These are phyloP conservation scores for Spea multiplicata DNA, from an alignment of 2,113 vertebrate genomes.

Conservation along the genomic window DNA sequence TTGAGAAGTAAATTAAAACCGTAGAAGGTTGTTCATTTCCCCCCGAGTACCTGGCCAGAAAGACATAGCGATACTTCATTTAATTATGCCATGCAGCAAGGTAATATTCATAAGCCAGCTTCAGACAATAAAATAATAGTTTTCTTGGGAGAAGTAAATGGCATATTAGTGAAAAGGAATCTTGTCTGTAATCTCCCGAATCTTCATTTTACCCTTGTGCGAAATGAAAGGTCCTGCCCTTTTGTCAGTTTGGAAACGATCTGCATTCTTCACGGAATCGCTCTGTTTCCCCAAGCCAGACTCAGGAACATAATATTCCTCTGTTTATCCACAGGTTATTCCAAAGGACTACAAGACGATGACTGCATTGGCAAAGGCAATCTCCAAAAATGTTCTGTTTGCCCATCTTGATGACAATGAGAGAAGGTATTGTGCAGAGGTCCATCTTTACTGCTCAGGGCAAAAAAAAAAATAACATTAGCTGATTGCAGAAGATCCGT, in stretches of 20 bases:
- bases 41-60: conserved; percentile 5
- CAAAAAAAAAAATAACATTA: no score
- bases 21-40: conserved; percentile 8
- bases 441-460: no score
- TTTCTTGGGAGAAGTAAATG: conserved; percentile 17
- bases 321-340: conserved; percentile 77
- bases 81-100: conserved; percentile 20
- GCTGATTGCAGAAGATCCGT: no score
- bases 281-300: conserved; percentile 7
- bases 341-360: conserved; percentile 99
- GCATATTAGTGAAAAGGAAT: conserved; percentile 9
- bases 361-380: conserved; percentile 94
- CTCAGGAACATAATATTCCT: background rate
- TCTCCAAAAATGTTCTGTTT: conserved; percentile 96
- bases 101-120: conserved; percentile 11
- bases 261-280: conserved; percentile 31
- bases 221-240: conserved; percentile 25
- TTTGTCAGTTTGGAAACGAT: conserved; percentile 12
- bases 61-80: conserved; percentile 29
- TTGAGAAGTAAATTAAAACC: conserved; percentile 13
- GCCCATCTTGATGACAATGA: conserved; percentile 96
- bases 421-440: conserved; percentile 77
- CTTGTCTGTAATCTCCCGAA: conserved; percentile 15
- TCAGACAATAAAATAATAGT: conserved; percentile 28
- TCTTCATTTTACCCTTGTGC: conserved; percentile 6